phyloP scores from a whole-genome alignment of 2,888 invertebrate genomes.

The Phalera bucephala region DNA sequence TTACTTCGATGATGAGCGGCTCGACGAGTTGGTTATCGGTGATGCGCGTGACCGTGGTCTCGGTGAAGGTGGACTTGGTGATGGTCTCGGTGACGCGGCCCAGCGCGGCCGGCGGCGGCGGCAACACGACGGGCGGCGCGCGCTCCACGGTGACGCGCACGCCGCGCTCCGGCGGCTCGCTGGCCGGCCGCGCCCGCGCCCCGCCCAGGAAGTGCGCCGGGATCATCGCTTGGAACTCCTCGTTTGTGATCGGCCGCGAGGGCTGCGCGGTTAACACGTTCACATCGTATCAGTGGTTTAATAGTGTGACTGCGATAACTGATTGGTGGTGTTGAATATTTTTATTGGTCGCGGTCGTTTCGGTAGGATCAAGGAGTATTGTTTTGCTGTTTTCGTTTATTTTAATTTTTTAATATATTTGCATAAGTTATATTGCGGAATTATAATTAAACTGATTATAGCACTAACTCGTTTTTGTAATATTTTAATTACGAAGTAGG shows the following conservation, averaged over 20 bases:
- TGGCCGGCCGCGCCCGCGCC: slow-evolving; percentile 43
- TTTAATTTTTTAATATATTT: too few relatives aligned
- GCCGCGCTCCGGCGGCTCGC: slow-evolving; percentile 63
- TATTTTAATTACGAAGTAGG: too few relatives aligned
- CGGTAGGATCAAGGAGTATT: too few relatives aligned
- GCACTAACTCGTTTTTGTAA: too few relatives aligned
- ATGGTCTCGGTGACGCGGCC: slow-evolving; percentile 96
- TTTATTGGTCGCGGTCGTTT: too few relatives aligned
- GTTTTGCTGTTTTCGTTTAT: too few relatives aligned
- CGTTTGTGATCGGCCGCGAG: slow-evolving; percentile 94
- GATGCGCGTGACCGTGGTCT: slow-evolving; percentile 96
- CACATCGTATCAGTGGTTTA: slow-evolving; percentile 70
- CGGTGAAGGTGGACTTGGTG: slow-evolving; percentile 97
- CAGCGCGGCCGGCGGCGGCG: slow-evolving; percentile 92
- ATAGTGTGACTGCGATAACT: too few relatives aligned
- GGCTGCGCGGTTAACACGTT: slow-evolving; percentile 83
- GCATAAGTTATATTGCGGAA: too few relatives aligned
- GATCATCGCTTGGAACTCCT: slow-evolving; percentile 97
- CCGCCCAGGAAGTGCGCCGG: slow-evolving; percentile 92
- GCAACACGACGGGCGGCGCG: slow-evolving; percentile 82
- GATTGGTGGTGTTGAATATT: too few relatives aligned
- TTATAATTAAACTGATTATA: too few relatives aligned
- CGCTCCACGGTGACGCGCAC: slow-evolving; percentile 95
- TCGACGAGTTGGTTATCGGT: slow-evolving; percentile 95
- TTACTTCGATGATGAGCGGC: slow-evolving; percentile 94